A percentile compares a stretch with the other conserved stretches of the same genome.
Evolutionary conservation across 2,113 vertebrate genomes (phyloP).

Genomic region (Falcunculus frontatus): DNA sequence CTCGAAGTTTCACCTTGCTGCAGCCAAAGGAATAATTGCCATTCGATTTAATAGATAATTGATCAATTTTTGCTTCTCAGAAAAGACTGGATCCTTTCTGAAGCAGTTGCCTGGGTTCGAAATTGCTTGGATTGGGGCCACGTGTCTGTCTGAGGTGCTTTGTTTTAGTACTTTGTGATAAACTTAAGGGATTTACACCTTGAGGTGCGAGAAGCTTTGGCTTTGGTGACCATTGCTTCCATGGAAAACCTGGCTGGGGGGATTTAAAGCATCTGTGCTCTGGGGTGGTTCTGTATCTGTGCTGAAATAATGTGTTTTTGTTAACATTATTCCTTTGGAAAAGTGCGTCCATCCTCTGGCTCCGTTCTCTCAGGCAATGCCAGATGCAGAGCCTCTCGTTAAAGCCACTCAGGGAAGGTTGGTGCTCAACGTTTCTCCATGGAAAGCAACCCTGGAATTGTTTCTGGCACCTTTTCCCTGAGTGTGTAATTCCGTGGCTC

Average conservation of each 20-base stretch:
- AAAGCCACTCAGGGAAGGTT: not conserved
- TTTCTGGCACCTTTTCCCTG: conserved; percentile 20
- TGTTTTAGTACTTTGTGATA: not conserved
- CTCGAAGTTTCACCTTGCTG: not conserved
- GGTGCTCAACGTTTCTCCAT: not conserved
- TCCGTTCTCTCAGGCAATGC: not conserved
- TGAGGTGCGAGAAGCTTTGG: not conserved
- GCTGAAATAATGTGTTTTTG: not conserved
- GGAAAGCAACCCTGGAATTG: conserved; percentile 7
- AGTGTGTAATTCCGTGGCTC: not conserved
- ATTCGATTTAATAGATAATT: not conserved
- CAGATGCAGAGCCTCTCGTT: conserved; percentile 11
- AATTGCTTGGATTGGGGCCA: not conserved
- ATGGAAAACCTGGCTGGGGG: not conserved
- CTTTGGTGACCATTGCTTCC: not conserved
- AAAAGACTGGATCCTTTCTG: not conserved
- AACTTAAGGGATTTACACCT: conserved; percentile 26
- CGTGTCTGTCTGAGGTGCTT: not conserved
- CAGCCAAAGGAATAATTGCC: not conserved
- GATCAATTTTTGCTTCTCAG: not conserved
- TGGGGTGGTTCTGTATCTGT: not conserved
- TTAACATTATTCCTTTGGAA: not conserved
- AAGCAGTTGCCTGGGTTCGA: not conserved
- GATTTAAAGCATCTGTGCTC: not conserved
- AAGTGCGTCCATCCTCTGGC: not conserved